phyloP scores from a whole-genome alignment of 2,888 invertebrate genomes.

The Amphipoea lucens region DNA sequence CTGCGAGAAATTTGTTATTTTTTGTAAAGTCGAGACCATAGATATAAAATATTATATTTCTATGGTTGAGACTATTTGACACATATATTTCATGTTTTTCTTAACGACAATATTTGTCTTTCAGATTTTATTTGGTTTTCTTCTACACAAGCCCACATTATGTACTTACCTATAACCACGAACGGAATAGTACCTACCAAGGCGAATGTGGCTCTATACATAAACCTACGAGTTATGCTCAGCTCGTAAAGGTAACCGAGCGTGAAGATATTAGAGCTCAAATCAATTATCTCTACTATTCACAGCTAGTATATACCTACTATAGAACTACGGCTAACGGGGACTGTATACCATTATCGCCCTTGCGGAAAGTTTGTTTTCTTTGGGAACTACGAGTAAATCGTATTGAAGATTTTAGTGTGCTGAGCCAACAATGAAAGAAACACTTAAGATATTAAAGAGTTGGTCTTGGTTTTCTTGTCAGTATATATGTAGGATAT shows the following conservation, averaged over 20 bases:
- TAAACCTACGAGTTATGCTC: constrained; percentile 42
- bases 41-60: background rate
- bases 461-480: background rate
- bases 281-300: constrained; percentile 48
- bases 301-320: constrained; percentile 1
- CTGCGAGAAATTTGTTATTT: background rate
- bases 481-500: background rate
- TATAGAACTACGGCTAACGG: background rate
- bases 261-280: constrained; percentile 57
- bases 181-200: constrained; percentile 44
- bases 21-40: background rate
- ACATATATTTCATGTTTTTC: background rate
- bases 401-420: background rate
- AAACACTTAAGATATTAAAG: constrained; percentile 11
- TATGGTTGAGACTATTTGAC: background rate
- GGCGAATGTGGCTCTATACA: constrained; percentile 12
- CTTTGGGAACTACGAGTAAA: background rate
- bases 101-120: background rate
- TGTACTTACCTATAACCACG: background rate
- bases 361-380: constrained; percentile 15
- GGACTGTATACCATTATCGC: constrained; percentile 14
- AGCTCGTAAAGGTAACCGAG: constrained; percentile 58
- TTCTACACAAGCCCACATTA: background rate
- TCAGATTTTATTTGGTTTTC: background rate
- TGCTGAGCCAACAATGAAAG: background rate